These are phyloP conservation scores for Cyprinus carpio DNA, from an alignment of 2,113 vertebrate species.

Conservation along the genomic window DNA sequence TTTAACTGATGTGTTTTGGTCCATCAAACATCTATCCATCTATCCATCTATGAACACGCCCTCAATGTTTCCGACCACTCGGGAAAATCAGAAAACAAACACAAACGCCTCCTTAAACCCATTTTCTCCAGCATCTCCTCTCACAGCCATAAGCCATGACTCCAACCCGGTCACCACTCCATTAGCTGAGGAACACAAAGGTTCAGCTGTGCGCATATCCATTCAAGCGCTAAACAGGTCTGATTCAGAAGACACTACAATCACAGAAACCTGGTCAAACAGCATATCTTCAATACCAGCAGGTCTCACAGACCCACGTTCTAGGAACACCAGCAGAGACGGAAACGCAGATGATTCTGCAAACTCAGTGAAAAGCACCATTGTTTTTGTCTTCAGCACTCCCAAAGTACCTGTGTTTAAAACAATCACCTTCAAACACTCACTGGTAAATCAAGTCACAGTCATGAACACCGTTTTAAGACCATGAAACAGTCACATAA, in stretches of 20 bases:
- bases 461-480: neutral
- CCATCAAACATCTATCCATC: no score
- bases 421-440: neutral
- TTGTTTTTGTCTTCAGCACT: neutral
- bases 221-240: neutral
- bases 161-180: neutral
- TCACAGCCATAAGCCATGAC: no score
- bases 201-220: neutral
- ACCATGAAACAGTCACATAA: neutral
- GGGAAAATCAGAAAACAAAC: neutral
- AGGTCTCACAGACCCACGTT: neutral
- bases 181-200: neutral
- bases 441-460: neutral
- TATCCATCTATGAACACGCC: neutral
- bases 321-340: neutral
- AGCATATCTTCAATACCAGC: neutral
- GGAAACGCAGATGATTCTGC: neutral
- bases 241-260: neutral
- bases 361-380: neutral
- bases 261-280: neutral
- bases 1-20: no score
- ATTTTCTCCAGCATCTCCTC: neutral
- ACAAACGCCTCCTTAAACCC: neutral
- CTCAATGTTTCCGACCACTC: neutral
- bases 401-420: conserved; percentile 1